phyloP scores from a whole-genome alignment of 2,797 vertebrate species.

The Simalia tracyae region DNA sequence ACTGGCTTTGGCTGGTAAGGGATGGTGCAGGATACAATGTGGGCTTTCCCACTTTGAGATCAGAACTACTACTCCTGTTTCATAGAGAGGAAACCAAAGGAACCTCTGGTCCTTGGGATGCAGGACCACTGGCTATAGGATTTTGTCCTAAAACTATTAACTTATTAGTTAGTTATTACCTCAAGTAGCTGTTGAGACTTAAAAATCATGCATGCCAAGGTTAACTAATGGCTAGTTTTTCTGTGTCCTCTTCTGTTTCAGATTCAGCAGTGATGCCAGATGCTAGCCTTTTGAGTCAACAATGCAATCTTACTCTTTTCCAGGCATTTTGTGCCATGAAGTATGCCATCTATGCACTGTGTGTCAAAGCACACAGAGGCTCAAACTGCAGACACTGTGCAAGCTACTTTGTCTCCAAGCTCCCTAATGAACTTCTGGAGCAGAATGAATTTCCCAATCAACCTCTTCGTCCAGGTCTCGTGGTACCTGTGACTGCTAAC shows the following conservation, averaged over 20 bases:
- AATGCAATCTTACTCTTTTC: constrained; percentile 84
- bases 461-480: constrained; percentile 52
- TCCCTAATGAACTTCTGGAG: constrained; percentile 52
- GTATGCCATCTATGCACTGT: constrained; percentile 91
- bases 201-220: not conserved
- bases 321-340: constrained; percentile 95
- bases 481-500: not conserved
- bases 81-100: not conserved
- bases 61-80: not conserved
- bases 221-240: not conserved
- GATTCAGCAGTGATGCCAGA: constrained; percentile 60
- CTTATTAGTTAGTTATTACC: not conserved
- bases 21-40: not conserved
- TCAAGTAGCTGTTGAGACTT: not conserved
- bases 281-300: constrained; percentile 66
- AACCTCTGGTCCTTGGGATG: not conserved
- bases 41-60: not conserved
- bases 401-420: constrained; percentile 32
- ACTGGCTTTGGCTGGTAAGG: not conserved
- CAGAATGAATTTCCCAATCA: constrained; percentile 41
- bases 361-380: constrained; percentile 82
- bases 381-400: constrained; percentile 75
- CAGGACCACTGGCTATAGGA: not conserved
- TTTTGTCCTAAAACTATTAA: not conserved
- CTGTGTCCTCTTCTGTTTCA: constrained; percentile 31